phyloP scores from a whole-genome alignment of 1,140 invertebrate genomes.

The Laupala kohalensis region DNA sequence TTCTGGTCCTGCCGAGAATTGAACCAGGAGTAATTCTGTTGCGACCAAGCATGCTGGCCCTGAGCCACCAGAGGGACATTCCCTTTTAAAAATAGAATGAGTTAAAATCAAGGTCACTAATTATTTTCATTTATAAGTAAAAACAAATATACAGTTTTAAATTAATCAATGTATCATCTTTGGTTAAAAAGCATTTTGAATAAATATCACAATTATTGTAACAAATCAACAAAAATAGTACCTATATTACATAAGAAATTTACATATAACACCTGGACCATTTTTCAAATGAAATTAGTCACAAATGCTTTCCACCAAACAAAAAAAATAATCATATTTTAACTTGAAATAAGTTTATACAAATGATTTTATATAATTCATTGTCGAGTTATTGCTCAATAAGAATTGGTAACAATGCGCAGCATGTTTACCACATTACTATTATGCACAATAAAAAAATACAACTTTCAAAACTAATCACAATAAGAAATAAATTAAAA shows the following conservation, averaged over 20 bases:
- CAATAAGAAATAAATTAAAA: neutral
- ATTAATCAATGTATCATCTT: neutral
- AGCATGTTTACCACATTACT: neutral
- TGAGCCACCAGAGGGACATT: too few species aligned
- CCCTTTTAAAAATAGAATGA: neutral
- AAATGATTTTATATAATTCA: neutral
- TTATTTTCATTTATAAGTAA: neutral
- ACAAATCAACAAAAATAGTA: neutral
- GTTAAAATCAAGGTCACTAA: neutral
- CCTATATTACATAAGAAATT: neutral
- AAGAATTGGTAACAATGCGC: neutral
- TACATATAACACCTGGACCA: neutral
- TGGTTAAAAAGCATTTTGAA: neutral
- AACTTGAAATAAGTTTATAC: neutral
- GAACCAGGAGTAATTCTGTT: too few species aligned
- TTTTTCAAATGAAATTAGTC: neutral
- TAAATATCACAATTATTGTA: neutral
- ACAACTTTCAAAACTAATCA: neutral
- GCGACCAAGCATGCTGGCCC: too few species aligned
- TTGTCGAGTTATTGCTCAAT: neutral
- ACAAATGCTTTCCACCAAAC: too few species aligned
- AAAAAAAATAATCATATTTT: neutral
- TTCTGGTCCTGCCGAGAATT: too few species aligned
- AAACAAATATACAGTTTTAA: neutral
- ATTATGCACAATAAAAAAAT: neutral